Conservation (phyloP, 2,113 vertebrate species). For the Polyodon spathula region DNA sequence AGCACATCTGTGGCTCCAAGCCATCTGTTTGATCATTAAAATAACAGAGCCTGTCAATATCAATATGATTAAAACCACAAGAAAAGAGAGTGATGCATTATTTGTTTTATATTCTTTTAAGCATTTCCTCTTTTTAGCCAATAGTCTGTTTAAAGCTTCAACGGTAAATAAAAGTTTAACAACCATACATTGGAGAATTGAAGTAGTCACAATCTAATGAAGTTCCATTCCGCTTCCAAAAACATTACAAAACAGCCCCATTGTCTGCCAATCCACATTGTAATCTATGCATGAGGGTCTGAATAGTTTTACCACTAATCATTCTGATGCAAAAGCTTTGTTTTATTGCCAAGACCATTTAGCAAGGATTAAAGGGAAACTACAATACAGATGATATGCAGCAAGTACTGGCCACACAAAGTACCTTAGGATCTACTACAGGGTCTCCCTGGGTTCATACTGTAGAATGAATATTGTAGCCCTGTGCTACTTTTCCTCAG, state of each 20-base stretch:
- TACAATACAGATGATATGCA: conserved; percentile 14
- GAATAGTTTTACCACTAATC: conserved; percentile 43
- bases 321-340: conserved; percentile 45
- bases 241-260: conserved; percentile 29
- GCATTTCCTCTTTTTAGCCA: not conserved
- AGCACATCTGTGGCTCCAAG: conserved; percentile 49
- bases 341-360: conserved; percentile 40
- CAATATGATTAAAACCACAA: not conserved
- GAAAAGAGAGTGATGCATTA: not conserved
- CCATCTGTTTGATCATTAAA: conserved; percentile 54
- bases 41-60: conserved; percentile 32
- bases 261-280: conserved; percentile 28
- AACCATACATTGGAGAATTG: not conserved
- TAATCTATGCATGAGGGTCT: conserved; percentile 24
- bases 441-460: too few species aligned
- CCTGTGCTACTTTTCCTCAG: too few species aligned
- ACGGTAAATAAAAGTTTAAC: not conserved
- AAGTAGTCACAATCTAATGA: conserved; percentile 7
- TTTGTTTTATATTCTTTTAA: too few species aligned
- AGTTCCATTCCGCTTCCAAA: conserved; percentile 29
- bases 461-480: too few species aligned
- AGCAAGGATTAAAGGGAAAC: conserved; percentile 41
- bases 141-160: not conserved
- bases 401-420: conserved; percentile 13
- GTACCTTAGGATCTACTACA: conserved; percentile 6